Evolutionary conservation across 2,113 vertebrate species (phyloP).

Genomic region (Pitta sordida): DNA sequence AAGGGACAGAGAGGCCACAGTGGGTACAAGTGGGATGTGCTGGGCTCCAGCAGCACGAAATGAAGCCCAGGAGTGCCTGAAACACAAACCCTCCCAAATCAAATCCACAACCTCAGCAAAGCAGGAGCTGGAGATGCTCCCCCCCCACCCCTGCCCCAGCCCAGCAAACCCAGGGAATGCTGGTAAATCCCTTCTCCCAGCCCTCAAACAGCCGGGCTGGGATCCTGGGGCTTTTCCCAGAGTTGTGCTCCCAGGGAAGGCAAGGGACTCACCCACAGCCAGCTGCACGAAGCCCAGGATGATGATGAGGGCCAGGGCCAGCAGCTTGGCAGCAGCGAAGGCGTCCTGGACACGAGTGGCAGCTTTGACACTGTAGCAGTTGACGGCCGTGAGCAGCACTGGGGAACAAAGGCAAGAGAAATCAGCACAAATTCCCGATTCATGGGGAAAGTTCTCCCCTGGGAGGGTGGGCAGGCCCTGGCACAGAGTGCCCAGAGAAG

Average conservation of each 20-base stretch:
- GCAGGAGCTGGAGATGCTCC: not conserved
- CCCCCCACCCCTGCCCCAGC: not conserved
- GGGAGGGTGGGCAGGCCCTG: not conserved
- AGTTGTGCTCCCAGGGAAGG: not conserved
- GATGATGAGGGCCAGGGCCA: slow-evolving; percentile 90
- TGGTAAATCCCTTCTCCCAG: not conserved
- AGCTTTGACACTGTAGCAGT: slow-evolving; percentile 96
- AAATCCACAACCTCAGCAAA: not conserved
- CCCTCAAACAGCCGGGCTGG: not conserved
- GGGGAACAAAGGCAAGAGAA: not conserved
- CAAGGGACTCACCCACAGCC: slow-evolving; percentile 78
- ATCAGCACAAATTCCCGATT: fast-evolving
- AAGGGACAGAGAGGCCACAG: not conserved
- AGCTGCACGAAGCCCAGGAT: slow-evolving; percentile 92
- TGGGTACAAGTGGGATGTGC: no score
- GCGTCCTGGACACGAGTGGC: slow-evolving; percentile 93
- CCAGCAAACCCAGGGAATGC: fast-evolving
- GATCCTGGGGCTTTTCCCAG: not conserved
- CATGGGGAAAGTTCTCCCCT: fast-evolving
- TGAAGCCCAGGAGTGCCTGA: not conserved
- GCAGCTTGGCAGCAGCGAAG: slow-evolving; percentile 91
- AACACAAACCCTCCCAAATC: not conserved
- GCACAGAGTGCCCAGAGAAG: not conserved
- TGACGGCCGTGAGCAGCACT: slow-evolving; percentile 92
- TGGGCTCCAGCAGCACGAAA: not conserved